Evolutionary conservation across 2,797 vertebrate genomes (phyloP).

Genomic region (Xyrichtys novacula): DNA sequence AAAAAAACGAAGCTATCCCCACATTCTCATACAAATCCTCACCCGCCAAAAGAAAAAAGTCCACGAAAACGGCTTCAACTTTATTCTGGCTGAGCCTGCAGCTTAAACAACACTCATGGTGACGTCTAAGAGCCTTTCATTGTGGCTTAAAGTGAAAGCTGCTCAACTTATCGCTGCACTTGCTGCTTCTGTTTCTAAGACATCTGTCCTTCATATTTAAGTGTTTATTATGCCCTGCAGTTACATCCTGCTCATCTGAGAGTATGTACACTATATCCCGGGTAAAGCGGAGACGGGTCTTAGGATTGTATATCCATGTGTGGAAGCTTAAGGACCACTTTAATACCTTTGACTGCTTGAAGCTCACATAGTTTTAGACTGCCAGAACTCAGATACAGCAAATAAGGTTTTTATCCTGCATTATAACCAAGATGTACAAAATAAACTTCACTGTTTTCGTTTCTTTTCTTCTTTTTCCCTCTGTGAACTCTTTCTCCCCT

Average conservation of each 20-base stretch:
- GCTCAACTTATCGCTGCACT: slow-evolving; percentile 44
- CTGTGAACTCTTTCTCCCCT: slow-evolving; percentile 14
- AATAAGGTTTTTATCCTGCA: slow-evolving; percentile 41
- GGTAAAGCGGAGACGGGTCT: slow-evolving; percentile 39
- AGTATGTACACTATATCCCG: slow-evolving; percentile 17
- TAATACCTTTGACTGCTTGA: slow-evolving; percentile 48
- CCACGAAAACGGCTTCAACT: slow-evolving; percentile 45
- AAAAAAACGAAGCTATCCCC: slow-evolving; percentile 33
- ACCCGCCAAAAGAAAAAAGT: slow-evolving; percentile 39
- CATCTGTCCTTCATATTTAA: slow-evolving; percentile 55
- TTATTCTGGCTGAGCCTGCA: slow-evolving; percentile 41
- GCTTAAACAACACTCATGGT: slow-evolving; percentile 56
- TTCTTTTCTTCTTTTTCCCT: slow-evolving; percentile 29
- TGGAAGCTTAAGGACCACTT: slow-evolving; percentile 65
- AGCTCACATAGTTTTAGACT: slow-evolving; percentile 47
- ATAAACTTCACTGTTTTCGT: slow-evolving; percentile 57
- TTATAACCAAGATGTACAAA: slow-evolving; percentile 56
- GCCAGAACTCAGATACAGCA: slow-evolving; percentile 40
- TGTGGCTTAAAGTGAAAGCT: slow-evolving; percentile 61
- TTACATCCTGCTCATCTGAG: slow-evolving; percentile 39
- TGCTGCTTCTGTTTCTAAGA: slow-evolving; percentile 47
- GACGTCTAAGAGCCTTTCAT: slow-evolving; percentile 52
- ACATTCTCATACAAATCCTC: slow-evolving; percentile 53
- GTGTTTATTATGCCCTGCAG: slow-evolving; percentile 27
- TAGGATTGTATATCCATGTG: slow-evolving; percentile 48